Base-by-base conservation (phyloP, 2,113 vertebrate species). In the Bos javanicus region DNA sequence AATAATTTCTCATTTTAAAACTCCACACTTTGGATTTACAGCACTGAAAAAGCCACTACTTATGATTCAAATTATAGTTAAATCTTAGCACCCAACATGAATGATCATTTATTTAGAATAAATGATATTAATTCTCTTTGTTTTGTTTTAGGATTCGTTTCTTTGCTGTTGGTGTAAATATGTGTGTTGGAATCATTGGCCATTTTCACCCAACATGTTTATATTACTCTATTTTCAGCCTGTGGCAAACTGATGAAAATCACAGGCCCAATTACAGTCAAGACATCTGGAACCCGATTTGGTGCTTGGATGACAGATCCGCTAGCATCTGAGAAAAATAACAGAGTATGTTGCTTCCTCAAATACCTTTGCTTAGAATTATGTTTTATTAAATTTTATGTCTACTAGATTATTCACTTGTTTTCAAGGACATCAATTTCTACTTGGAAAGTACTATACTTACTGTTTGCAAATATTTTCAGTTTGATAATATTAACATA, bases 171-270 rank as follows among this genome's bases (percentile, higher is more conserved):
- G 50, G 14, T 87, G 3, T 92, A 52, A 91, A 19, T 88, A 56
- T 62, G 21, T 90, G 9, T 96, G 3, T 67, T 82, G n/a, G 78
- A 97, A 84, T 91, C 97, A 56, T 50, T 97, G 86, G 28, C 21
- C 54, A 5, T 67, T 56, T 95, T 88, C 80, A 60, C 10, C 67
- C 87, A 98, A 94, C 64, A 57, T 80, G 10, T 98, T 98, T 98
- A 23, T 86, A 17, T 93, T 98, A 97, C 94, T 98, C 48, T 98
- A 1, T 96, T 99, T 99, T 96, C 99, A 99, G 99, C 99, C 11
- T 99, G 99, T 98, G 99, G 99, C 30, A 99, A 99, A 99, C 84
- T 99, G 99, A 99, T 99, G 99, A 99, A 99, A 99, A 99, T 99
- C 99, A 99, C 99, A 96, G 99, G 99, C 97, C 99, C 99, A 57